Conservation (phyloP, 2,797 vertebrate species). For the Craterocephalus amniculus region DNA sequence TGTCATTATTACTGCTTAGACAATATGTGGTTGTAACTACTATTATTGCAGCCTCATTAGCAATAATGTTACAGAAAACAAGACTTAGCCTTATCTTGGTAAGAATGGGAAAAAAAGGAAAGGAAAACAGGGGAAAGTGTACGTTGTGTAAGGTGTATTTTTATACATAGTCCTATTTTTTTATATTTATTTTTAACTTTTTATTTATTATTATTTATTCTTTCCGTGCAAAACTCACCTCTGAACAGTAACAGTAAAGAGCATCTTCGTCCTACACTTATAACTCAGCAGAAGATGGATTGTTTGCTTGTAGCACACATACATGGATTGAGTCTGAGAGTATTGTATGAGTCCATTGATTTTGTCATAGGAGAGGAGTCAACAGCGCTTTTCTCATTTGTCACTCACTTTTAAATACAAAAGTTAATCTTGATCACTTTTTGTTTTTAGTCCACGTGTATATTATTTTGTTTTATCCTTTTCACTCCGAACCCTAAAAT, state of each 20-base stretch:
- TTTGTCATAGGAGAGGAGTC: constrained; percentile 58
- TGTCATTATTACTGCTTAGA: constrained; percentile 53
- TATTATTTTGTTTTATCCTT: too few species aligned
- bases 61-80: constrained; percentile 22
- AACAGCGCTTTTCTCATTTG: constrained; percentile 8
- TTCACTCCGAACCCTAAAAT: constrained; percentile 21
- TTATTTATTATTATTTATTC: background rate
- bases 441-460: constrained; percentile 20
- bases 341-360: constrained; percentile 55
- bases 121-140: too few species aligned
- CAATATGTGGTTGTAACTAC: constrained; percentile 40
- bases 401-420: constrained; percentile 55
- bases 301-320: constrained; percentile 52
- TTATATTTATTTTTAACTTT: background rate
- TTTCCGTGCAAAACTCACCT: constrained; percentile 15
- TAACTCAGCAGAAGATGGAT: constrained; percentile 47
- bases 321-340: constrained; percentile 41
- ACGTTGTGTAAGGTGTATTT: too few species aligned
- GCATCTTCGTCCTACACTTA: constrained; percentile 8
- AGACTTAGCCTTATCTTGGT: constrained; percentile 43
- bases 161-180: too few species aligned
- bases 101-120: too few species aligned
- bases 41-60: constrained; percentile 52
- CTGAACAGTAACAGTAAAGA: constrained; percentile 16
- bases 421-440: constrained; percentile 45